phyloP scores from a whole-genome alignment of 1,140 invertebrate species.

The Pygmarrhopalites habei region DNA sequence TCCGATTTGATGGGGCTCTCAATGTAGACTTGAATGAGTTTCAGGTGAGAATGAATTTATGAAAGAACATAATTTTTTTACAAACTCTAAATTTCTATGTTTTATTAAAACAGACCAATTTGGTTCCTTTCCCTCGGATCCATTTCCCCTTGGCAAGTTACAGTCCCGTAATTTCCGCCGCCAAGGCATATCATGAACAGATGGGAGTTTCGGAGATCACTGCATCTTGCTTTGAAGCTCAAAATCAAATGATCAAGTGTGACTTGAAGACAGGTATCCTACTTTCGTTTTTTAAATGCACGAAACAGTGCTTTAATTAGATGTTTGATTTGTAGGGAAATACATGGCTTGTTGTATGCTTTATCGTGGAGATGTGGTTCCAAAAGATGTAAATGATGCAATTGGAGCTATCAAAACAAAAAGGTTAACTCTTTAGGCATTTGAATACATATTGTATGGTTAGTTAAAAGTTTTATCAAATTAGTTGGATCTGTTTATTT shows the following conservation, averaged over 20 bases:
- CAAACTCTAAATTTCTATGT: neutral
- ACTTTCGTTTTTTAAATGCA: no score
- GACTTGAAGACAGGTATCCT: conserved; percentile 65
- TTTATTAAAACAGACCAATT: conserved; percentile 59
- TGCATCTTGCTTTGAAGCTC: conserved; percentile 79
- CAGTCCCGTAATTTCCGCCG: conserved; percentile 67
- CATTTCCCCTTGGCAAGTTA: conserved; percentile 69
- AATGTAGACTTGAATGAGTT: conserved; percentile 86
- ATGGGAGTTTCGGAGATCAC: conserved; percentile 79
- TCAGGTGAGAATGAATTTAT: conserved; percentile 47
- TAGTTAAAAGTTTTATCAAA: no score
- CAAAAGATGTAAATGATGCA: conserved; percentile 72
- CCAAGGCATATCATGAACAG: conserved; percentile 79
- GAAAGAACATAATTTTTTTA: conserved; percentile 18
- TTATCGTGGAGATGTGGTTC: conserved; percentile 64
- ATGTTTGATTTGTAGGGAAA: conserved; percentile 53
- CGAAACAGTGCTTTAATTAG: neutral
- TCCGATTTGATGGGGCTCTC: conserved; percentile 78
- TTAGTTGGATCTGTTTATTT: no score
- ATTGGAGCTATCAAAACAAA: conserved; percentile 80
- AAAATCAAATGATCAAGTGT: conserved; percentile 90
- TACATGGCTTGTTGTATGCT: conserved; percentile 84
- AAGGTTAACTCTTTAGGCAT: no score
- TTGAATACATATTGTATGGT: no score
- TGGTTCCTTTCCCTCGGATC: conserved; percentile 73